Evolutionary conservation across 2,797 vertebrate genomes (phyloP), one percentile per base, ranked within the genome.

Genomic region (Choloepus didactylus): DNA sequence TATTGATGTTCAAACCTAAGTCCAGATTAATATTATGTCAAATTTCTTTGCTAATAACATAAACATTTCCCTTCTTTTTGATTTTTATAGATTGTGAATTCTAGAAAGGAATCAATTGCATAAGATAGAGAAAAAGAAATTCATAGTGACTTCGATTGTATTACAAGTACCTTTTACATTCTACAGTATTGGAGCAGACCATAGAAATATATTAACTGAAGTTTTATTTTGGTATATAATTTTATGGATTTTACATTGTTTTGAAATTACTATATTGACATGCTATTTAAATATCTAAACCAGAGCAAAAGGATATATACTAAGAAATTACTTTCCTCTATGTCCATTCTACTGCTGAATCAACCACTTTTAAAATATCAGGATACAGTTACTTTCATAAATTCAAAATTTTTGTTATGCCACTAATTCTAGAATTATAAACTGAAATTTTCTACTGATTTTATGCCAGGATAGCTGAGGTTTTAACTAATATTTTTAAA

Each of bases 51-150:
- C 49, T 76, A 3, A 64, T 27, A 91, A 90, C 72, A 86, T 95
- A 91, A 72, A 84, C 93, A 2, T 76, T 1, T 23, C 35, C 82
- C 62, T 75, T 62, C 67, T 1, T 94, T 93, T 93, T 93, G 35
- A 31, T 5, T 73, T 72, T 66, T 92, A 5, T 60, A 94, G 23
- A 96, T 77, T 85, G 94, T 79, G 35, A 75, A 86, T 89, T 79
- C 35, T 35, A 56, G 11, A 51, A 0, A 0, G 0, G 15, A 88
- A 29, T 88, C 23, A 75, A 82, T 93, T 97, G 64, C 29, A 29
- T 95, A 87, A 76, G 31, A 87, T 91, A 97, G 97, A 97, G 38
- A 88, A 59, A 86, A 93, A 85, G 31, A 92, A 6, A 93, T 93
- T 93, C 6, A 80, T 88, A 95, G 85, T 95, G 84, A 41, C 66